Evolutionary conservation across 2,113 vertebrate species (phyloP).

Genomic region (Thunnus maccoyii): DNA sequence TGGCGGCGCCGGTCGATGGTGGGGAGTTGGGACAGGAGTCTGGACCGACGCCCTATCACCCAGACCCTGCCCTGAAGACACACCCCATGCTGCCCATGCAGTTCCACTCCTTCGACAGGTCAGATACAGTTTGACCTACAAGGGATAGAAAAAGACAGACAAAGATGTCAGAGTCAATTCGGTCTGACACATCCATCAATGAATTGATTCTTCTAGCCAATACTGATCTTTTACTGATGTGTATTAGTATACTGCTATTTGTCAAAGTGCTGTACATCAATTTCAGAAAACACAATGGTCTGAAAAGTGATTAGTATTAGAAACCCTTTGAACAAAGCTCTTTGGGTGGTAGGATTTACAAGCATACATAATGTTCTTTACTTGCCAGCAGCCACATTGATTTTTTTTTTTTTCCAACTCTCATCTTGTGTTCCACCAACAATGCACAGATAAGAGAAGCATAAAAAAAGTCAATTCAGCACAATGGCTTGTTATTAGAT

Average conservation of each 20-base stretch:
- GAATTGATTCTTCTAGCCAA: neutral
- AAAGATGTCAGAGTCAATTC: neutral
- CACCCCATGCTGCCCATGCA: slow-evolving; percentile 98
- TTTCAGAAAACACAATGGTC: slow-evolving; percentile 6
- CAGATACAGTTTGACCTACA: neutral
- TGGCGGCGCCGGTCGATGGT: slow-evolving; percentile 94
- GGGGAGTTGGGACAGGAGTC: slow-evolving; percentile 92
- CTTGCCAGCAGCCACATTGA: slow-evolving; percentile 8
- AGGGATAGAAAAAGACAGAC: neutral
- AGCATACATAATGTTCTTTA: slow-evolving; percentile 1
- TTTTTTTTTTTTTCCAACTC: slow-evolving; percentile 1
- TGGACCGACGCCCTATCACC: slow-evolving; percentile 92
- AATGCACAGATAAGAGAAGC: neutral
- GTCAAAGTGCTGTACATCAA: slow-evolving; percentile 3
- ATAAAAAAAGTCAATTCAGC: neutral
- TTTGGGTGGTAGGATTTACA: slow-evolving; percentile 20
- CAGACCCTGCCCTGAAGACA: slow-evolving; percentile 94
- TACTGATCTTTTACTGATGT: neutral
- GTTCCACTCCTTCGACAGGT: slow-evolving; percentile 99
- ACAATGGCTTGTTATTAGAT: neutral
- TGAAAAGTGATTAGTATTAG: neutral
- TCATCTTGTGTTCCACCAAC: neutral
- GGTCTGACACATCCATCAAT: slow-evolving; percentile 5
- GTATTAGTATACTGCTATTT: neutral
- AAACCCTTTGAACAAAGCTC: neutral